Conservation (phyloP, 2,797 vertebrate genomes). For the Pygocentrus nattereri region DNA sequence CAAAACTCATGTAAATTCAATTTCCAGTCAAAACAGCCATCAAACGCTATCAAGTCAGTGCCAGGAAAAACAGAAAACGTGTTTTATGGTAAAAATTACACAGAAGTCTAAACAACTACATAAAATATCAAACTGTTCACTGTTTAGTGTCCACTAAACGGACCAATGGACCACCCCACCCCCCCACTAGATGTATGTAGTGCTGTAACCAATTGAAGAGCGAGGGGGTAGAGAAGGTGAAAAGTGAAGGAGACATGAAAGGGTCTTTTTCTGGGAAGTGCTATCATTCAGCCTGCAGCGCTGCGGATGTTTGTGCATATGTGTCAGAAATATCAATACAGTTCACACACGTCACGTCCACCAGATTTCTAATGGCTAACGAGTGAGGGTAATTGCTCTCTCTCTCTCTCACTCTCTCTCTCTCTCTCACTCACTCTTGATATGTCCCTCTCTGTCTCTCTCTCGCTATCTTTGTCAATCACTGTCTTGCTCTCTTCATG, state of each 20-base stretch:
- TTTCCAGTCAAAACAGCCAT: no score
- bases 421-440: no score
- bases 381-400: neutral
- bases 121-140: no score
- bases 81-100: no score
- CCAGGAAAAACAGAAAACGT: no score
- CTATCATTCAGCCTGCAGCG: conserved; percentile 36
- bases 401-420: neutral
- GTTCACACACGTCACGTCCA: neutral
- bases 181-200: no score
- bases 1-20: no score
- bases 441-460: neutral
- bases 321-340: conserved; percentile 5
- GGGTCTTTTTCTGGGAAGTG: conserved; percentile 20
- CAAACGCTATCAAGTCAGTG: no score
- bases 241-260: conserved; percentile 27
- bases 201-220: neutral
- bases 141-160: no score
- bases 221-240: neutral
- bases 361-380: conserved; percentile 3
- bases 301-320: neutral
- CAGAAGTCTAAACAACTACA: no score
- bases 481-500: neutral
- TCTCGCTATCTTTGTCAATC: no score
- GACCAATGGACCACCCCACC: no score